Evolutionary conservation across 1,140 invertebrate genomes (phyloP).

Genomic region (Lepidostoma basale): DNA sequence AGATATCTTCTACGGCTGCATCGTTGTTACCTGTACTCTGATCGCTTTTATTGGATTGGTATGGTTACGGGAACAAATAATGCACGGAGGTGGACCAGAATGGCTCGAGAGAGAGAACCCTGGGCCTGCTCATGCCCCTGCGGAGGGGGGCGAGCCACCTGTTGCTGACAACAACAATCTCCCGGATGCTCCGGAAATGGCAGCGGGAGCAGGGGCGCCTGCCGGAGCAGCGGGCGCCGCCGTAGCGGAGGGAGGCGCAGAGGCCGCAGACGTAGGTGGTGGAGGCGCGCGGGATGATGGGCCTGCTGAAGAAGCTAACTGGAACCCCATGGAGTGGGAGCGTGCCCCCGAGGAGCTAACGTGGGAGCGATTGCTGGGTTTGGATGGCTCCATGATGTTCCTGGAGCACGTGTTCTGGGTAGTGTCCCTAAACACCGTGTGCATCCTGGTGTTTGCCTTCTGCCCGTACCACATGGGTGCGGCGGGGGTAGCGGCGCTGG

Average conservation of each 20-base stretch:
- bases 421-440: conserved; percentile 94
- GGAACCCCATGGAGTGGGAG: conserved; percentile 99
- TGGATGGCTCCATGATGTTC: conserved; percentile 97
- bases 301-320: conserved; percentile 86
- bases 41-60: conserved; percentile 96
- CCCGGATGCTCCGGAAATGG: conserved; percentile 47
- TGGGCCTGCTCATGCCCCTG: conserved; percentile 49
- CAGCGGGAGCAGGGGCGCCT: conserved; percentile 48
- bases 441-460: conserved; percentile 94
- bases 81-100: conserved; percentile 95
- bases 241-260: conserved; percentile 55
- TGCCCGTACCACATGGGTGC: conserved; percentile 95
- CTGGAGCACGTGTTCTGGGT: conserved; percentile 99
- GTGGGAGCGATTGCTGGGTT: conserved; percentile 93
- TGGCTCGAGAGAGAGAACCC: conserved; percentile 83
- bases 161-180: conserved; percentile 51
- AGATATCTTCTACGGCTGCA: conserved; percentile 94
- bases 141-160: conserved; percentile 49
- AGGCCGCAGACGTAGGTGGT: too few species aligned
- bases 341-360: conserved; percentile 96
- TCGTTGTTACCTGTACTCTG: conserved; percentile 95
- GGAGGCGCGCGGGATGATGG: too few species aligned
- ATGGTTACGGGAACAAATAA: conserved; percentile 97
- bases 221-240: conserved; percentile 53
- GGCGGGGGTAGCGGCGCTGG: conserved; percentile 68